Conservation (phyloP, 2,888 invertebrate species). For the Drosophila kuntzei region DNA sequence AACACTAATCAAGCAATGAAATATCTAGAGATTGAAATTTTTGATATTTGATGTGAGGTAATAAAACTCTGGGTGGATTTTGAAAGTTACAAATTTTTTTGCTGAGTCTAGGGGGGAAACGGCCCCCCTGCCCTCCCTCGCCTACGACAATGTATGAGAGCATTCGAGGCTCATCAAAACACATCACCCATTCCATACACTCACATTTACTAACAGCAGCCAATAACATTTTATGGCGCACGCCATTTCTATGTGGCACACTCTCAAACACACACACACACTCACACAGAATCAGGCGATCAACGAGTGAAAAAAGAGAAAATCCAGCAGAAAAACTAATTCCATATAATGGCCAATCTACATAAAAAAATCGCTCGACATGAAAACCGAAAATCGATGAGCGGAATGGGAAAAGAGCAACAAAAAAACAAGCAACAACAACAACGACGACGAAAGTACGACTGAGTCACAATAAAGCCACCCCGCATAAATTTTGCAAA, state of each 20-base stretch:
- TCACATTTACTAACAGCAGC: conserved; percentile 61
- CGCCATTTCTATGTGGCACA: conserved; percentile 70
- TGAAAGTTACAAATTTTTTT: too few relatives aligned
- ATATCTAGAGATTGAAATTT: too few relatives aligned
- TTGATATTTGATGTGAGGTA: too few relatives aligned
- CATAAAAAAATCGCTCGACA: conserved; percentile 75
- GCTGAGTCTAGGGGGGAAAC: too few relatives aligned
- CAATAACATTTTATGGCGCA: conserved; percentile 70
- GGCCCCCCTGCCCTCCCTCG: too few relatives aligned
- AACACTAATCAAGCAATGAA: too few relatives aligned
- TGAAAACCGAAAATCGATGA: conserved; percentile 76
- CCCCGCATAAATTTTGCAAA: conserved; percentile 82
- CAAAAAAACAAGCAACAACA: conserved; percentile 12
- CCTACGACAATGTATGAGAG: too few relatives aligned
- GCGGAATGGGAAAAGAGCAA: conserved; percentile 40
- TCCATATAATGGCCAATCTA: conserved; percentile 81
- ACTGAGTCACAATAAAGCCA: conserved; percentile 71
- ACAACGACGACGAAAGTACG: conserved; percentile 14
- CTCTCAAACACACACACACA: conserved; percentile 17
- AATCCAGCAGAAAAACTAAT: conserved; percentile 70
- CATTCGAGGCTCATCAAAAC: conserved; percentile 34
- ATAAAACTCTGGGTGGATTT: too few relatives aligned
- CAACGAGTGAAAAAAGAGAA: conserved; percentile 59
- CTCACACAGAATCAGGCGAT: conserved; percentile 36
- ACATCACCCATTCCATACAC: conserved; percentile 45